phyloP scores from a whole-genome alignment of 2,797 vertebrate species.

The Lerista edwardsae region DNA sequence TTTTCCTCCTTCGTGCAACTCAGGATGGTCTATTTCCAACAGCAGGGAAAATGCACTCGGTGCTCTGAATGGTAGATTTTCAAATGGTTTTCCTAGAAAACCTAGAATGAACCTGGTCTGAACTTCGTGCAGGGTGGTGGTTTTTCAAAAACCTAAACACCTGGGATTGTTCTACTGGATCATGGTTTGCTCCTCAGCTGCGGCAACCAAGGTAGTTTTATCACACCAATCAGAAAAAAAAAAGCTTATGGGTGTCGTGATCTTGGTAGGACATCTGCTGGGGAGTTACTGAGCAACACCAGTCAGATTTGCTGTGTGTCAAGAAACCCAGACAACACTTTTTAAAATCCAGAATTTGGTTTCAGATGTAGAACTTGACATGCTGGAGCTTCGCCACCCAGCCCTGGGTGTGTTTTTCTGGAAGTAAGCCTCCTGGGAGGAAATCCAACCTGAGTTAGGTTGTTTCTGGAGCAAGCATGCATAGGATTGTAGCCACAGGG shows the following conservation, averaged over 20 bases:
- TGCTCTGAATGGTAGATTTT: neutral
- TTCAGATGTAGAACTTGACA: neutral
- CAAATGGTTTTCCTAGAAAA: neutral
- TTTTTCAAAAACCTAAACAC: constrained; percentile 1
- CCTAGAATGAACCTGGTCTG: neutral
- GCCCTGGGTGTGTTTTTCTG: neutral
- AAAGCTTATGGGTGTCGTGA: constrained; percentile 14
- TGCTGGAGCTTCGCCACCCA: neutral
- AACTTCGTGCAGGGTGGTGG: neutral
- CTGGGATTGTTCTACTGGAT: neutral
- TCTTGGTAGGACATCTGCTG: constrained; percentile 59
- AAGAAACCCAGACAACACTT: neutral
- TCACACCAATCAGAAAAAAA: neutral
- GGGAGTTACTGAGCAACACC: constrained; percentile 56
- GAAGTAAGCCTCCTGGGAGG: neutral
- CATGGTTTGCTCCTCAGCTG: neutral
- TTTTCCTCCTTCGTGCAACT: too few relatives aligned
- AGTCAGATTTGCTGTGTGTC: neutral
- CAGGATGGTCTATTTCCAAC: neutral
- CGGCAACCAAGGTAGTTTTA: too few relatives aligned
- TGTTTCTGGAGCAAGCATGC: neutral
- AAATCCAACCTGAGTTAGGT: neutral
- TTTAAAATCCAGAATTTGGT: neutral
- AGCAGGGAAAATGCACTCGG: neutral
- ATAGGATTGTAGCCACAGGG: neutral